A percentile compares a stretch with the other conserved stretches of the same genome.
phyloP scores from a whole-genome alignment of 2,888 invertebrate species.

The Notodonta ziczac region DNA sequence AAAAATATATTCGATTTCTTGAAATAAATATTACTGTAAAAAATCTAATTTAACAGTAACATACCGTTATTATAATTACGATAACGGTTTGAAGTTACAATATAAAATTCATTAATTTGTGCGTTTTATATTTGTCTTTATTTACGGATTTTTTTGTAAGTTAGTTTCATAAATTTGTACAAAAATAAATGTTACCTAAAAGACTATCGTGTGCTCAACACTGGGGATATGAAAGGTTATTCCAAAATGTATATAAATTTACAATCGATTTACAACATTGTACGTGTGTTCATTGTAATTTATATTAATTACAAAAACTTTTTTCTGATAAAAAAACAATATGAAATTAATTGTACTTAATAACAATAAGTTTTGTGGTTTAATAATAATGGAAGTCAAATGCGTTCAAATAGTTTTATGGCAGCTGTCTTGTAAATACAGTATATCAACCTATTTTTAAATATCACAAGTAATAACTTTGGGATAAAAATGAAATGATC shows the following conservation, averaged over 20 bases:
- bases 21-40: background rate
- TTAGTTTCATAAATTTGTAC: no score
- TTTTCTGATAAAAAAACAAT: no score
- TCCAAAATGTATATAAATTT: background rate
- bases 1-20: no score
- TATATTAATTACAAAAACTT: no score
- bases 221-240: no score
- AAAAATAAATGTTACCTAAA: no score
- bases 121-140: no score
- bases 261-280: background rate
- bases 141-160: no score
- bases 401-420: slow-evolving; percentile 42
- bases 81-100: background rate
- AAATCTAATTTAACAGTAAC: background rate
- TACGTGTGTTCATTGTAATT: no score
- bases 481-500: background rate
- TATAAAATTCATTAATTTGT: background rate
- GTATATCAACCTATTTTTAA: background rate
- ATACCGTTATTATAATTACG: background rate
- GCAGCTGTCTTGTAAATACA: slow-evolving; percentile 37
- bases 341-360: no score
- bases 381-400: background rate
- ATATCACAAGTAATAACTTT: slow-evolving; percentile 2
- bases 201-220: no score
- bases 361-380: no score